Percentiles rank a stretch among this genome's conserved stretches.
phyloP scores from a whole-genome alignment of 2,888 invertebrate genomes.

The Tetheella fluctuosa region DNA sequence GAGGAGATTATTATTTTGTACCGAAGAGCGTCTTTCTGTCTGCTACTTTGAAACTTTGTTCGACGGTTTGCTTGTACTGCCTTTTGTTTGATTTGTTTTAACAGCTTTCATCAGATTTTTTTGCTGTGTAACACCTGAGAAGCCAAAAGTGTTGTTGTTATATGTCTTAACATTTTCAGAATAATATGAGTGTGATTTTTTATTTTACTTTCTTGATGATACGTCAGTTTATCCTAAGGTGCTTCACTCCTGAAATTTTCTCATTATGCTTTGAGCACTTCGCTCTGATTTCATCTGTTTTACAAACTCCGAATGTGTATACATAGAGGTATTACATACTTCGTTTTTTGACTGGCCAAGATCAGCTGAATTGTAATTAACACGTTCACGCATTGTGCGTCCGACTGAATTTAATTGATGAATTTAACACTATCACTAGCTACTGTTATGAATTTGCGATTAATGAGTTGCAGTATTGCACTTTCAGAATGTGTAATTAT shows the following conservation, averaged over 20 bases:
- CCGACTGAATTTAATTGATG: background rate
- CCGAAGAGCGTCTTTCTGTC: background rate
- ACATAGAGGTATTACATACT: too few species aligned
- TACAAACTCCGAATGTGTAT: background rate
- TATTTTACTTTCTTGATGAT: too few species aligned
- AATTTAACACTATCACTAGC: background rate
- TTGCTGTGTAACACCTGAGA: background rate
- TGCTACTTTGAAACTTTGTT: background rate
- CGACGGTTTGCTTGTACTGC: background rate
- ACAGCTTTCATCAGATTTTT: background rate
- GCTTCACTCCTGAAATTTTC: too few species aligned
- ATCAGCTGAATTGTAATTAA: conserved; percentile 5
- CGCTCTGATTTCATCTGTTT: too few species aligned
- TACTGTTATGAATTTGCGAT: background rate
- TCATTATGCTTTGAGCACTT: too few species aligned
- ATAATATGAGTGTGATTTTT: background rate
- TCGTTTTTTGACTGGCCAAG: background rate
- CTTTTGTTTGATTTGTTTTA: conserved; percentile 2
- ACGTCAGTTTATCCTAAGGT: too few species aligned
- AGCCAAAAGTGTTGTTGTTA: background rate
- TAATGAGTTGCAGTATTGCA: background rate
- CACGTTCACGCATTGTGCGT: conserved; percentile 6
- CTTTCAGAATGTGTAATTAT: background rate
- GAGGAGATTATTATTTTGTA: background rate
- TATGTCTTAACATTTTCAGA: background rate